phyloP scores from a whole-genome alignment of 2,113 vertebrate species.

The Lycaon pictus region DNA sequence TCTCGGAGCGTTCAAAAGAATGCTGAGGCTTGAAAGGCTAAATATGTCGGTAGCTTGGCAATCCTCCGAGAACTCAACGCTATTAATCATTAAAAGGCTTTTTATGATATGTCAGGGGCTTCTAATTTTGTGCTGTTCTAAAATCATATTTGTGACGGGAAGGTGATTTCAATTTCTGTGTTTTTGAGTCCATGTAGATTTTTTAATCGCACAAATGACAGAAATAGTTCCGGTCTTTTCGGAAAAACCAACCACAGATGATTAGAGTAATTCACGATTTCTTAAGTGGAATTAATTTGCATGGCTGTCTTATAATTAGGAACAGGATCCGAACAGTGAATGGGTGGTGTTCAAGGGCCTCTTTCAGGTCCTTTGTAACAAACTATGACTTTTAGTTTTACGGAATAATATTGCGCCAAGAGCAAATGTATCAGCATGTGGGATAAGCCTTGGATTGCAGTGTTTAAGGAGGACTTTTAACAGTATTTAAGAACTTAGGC shows the following conservation, averaged over 20 bases:
- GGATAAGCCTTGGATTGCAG: not conserved
- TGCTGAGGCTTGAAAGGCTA: not conserved
- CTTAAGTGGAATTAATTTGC: not conserved
- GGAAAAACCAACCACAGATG: not conserved
- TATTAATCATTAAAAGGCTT: not conserved
- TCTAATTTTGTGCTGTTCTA: constrained; percentile 1
- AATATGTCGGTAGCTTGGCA: not conserved
- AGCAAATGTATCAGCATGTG: not conserved
- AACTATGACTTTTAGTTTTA: not conserved
- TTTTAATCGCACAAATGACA: not conserved
- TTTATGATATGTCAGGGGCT: constrained; percentile 2
- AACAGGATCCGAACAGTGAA: not conserved
- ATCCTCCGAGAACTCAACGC: not conserved
- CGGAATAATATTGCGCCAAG: not conserved
- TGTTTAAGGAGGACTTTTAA: constrained; percentile 20
- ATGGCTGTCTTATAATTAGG: not conserved
- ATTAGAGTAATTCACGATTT: constrained; percentile 34
- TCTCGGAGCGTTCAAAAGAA: not conserved
- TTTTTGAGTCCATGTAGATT: not conserved
- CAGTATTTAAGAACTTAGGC: not conserved
- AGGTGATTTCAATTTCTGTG: constrained; percentile 4
- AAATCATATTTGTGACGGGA: not conserved
- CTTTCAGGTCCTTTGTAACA: not conserved
- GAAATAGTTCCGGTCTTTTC: constrained; percentile 4
- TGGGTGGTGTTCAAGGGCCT: not conserved